Percentiles rank a stretch among this genome's conserved stretches.
Evolutionary conservation across 2,113 vertebrate genomes (phyloP).

Genomic region (Symphodus melops): DNA sequence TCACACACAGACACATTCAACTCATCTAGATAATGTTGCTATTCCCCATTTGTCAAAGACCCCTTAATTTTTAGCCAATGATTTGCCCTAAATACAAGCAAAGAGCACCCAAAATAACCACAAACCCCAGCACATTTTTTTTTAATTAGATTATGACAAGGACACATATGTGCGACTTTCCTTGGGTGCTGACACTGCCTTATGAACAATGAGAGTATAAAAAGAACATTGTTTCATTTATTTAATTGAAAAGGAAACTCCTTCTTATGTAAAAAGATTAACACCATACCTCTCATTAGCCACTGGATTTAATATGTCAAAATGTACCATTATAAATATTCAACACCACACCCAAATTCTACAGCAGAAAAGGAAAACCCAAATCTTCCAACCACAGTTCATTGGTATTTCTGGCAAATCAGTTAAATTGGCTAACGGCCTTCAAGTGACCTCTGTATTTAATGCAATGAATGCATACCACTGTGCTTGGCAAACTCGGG

Average conservation of each 20-base stretch:
- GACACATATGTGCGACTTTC: not conserved
- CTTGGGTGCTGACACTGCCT: no score
- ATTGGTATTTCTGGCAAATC: conserved; percentile 65
- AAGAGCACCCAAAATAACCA: conserved; percentile 44
- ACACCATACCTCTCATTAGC: conserved; percentile 28
- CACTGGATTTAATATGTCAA: conserved; percentile 35
- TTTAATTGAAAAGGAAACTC: conserved; percentile 55
- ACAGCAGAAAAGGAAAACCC: conserved; percentile 39
- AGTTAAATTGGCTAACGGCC: conserved; percentile 35
- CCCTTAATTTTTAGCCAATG: conserved; percentile 67
- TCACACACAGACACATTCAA: conserved; percentile 29
- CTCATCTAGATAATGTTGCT: conserved; percentile 54
- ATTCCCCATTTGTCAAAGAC: conserved; percentile 70
- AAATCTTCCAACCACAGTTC: conserved; percentile 45
- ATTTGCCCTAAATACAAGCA: conserved; percentile 64
- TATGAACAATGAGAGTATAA: conserved; percentile 7
- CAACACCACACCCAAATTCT: conserved; percentile 49
- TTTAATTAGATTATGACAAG: conserved; percentile 30
- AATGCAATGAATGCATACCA: conserved; percentile 52
- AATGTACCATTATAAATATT: conserved; percentile 51
- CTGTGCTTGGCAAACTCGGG: conserved; percentile 44
- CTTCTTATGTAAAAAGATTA: conserved; percentile 32
- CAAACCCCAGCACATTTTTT: conserved; percentile 22
- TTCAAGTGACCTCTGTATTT: conserved; percentile 59
- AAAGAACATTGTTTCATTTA: conserved; percentile 31